These are phyloP conservation scores for Andrena hattorfiana DNA, from an alignment of 2,888 invertebrate species.

Conservation along the genomic window DNA sequence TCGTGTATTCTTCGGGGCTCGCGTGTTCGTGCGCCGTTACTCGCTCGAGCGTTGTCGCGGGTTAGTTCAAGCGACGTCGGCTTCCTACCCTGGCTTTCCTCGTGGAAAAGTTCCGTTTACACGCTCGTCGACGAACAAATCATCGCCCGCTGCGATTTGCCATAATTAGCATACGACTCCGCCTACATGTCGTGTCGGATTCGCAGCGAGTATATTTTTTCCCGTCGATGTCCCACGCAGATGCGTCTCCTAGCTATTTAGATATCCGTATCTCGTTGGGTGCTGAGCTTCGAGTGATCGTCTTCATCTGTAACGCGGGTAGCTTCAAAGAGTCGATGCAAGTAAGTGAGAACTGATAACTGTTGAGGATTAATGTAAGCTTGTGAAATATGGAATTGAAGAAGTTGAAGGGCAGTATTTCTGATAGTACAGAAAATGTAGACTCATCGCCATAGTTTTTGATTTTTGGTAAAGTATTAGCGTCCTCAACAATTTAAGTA, in stretches of 20 bases:
- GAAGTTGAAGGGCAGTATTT: background rate
- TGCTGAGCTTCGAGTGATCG: background rate
- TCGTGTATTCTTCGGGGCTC: constrained; percentile 11
- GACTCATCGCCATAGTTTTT: too few species aligned
- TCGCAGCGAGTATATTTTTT: constrained; percentile 5
- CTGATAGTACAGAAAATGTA: background rate
- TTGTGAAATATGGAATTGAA: background rate
- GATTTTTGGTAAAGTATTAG: too few species aligned
- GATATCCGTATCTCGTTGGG: background rate
- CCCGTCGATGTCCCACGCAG: constrained; percentile 13
- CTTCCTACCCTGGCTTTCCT: constrained; percentile 27
- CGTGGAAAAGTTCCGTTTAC: constrained; percentile 47
- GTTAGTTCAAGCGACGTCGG: background rate
- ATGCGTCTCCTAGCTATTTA: background rate
- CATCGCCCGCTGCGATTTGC: constrained; percentile 59
- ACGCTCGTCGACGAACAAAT: constrained; percentile 46
- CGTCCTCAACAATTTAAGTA: too few species aligned
- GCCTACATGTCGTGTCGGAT: constrained; percentile 14
- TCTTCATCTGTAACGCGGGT: background rate
- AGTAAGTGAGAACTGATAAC: background rate
- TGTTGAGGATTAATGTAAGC: background rate
- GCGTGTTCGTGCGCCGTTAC: constrained; percentile 50
- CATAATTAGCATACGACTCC: constrained; percentile 51
- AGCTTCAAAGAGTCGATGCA: background rate
- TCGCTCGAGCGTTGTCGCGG: constrained; percentile 33